These are phyloP conservation scores for Osmerus mordax DNA, from an alignment of 2,113 vertebrate genomes.

Conservation along the genomic window DNA sequence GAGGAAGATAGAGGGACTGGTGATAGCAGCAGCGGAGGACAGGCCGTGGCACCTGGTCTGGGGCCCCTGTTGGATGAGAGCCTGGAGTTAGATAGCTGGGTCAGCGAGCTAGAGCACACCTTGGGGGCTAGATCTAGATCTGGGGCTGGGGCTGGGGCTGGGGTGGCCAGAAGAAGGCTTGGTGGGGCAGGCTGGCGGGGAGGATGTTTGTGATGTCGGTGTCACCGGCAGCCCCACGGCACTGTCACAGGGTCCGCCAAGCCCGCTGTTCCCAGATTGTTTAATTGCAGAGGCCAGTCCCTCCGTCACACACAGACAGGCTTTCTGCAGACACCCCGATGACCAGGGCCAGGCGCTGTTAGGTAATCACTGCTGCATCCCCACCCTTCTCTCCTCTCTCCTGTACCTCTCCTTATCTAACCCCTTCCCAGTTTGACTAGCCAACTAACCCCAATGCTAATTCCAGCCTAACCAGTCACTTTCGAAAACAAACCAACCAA, in stretches of 20 bases:
- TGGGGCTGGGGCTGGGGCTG: constrained; percentile 57
- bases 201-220: constrained; percentile 63
- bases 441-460: constrained; percentile 71
- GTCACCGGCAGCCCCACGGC: constrained; percentile 64
- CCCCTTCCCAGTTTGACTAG: constrained; percentile 72
- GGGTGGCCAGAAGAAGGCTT: constrained; percentile 46
- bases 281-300: constrained; percentile 70
- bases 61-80: constrained; percentile 42
- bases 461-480: constrained; percentile 60
- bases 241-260: constrained; percentile 62
- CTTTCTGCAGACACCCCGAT: constrained; percentile 72
- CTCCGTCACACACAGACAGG: constrained; percentile 72
- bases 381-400: constrained; percentile 66
- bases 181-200: constrained; percentile 43
- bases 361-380: constrained; percentile 81
- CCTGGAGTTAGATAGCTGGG: constrained; percentile 56
- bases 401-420: constrained; percentile 72
- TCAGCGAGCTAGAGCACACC: constrained; percentile 48
- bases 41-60: constrained; percentile 40
- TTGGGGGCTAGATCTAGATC: constrained; percentile 47
- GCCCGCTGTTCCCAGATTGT: constrained; percentile 74
- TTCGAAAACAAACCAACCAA: constrained; percentile 37
- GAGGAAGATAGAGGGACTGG: constrained; percentile 33
- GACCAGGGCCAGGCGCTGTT: constrained; percentile 74
- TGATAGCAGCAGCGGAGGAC: constrained; percentile 33